A percentile compares a stretch with the other conserved stretches of the same genome.
phyloP scores from a whole-genome alignment of 2,113 vertebrate genomes.

The Clarias magur region DNA sequence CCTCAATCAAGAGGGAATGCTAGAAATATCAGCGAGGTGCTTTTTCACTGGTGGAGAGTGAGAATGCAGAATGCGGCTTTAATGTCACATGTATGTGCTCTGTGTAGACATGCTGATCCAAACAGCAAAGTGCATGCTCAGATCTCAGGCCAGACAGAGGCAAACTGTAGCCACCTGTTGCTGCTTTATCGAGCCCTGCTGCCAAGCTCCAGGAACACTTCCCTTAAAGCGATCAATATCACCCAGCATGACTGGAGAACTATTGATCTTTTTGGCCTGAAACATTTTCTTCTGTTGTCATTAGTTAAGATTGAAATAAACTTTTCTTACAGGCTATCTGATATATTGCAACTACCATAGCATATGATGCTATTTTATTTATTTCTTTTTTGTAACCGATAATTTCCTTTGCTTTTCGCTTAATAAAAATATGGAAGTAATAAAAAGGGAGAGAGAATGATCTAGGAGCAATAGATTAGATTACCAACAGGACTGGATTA shows the following conservation, averaged over 20 bases:
- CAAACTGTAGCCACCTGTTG: conserved; percentile 34
- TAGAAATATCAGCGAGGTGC: background rate
- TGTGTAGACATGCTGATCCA: conserved; percentile 33
- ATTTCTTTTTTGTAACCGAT: background rate
- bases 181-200: conserved; percentile 30
- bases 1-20: background rate
- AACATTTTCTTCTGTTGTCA: conserved; percentile 36
- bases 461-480: background rate
- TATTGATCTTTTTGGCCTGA: conserved; percentile 42
- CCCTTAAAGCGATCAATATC: conserved; percentile 44
- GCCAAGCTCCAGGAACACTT: conserved; percentile 34
- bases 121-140: conserved; percentile 31
- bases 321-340: background rate
- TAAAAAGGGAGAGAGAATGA: background rate
- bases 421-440: background rate
- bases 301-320: conserved; percentile 26
- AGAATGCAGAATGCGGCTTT: background rate
- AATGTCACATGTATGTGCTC: conserved; percentile 14
- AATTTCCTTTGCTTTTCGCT: background rate
- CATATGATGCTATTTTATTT: background rate
- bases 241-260: conserved; percentile 36
- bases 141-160: conserved; percentile 17
- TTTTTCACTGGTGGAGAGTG: background rate
- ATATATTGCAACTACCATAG: background rate
- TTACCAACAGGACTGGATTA: background rate